Conservation (phyloP, 2,113 vertebrate species). For the Anolis carolinensis region DNA sequence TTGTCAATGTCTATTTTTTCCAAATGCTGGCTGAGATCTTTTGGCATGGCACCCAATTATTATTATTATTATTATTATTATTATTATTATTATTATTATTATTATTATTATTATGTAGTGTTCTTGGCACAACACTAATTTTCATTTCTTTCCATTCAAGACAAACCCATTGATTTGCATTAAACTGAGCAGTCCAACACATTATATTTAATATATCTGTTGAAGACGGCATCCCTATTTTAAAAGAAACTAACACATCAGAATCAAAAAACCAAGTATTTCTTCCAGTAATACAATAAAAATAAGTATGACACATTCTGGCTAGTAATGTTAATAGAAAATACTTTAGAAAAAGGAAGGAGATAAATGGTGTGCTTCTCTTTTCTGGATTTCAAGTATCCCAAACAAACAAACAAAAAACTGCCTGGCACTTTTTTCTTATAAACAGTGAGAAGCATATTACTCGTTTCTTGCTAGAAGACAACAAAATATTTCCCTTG, state of each 20-base stretch:
- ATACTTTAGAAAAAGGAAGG: not conserved
- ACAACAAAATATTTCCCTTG: slow-evolving; percentile 11
- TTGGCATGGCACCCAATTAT: too few relatives aligned
- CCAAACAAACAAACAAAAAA: not conserved
- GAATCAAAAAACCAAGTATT: not conserved
- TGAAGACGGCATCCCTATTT: not conserved
- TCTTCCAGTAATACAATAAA: not conserved
- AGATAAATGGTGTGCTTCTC: not conserved
- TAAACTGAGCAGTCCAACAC: not conserved
- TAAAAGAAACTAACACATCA: not conserved
- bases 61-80: too few relatives aligned
- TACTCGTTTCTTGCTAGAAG: slow-evolving; percentile 28
- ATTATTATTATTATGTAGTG: too few relatives aligned
- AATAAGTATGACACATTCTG: not conserved
- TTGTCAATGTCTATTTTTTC: too few relatives aligned
- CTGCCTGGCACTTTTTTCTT: not conserved
- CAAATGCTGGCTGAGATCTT: too few relatives aligned
- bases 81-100: too few relatives aligned
- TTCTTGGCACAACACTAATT: not conserved
- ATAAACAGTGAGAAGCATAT: slow-evolving; percentile 24
- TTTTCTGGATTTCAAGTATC: not conserved
- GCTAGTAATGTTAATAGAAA: not conserved
- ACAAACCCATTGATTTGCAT: not conserved
- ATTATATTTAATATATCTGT: not conserved
- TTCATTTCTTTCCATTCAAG: too few relatives aligned